Evolutionary conservation across 2,888 invertebrate species (phyloP).

Genomic region (Torymus tubicola): DNA sequence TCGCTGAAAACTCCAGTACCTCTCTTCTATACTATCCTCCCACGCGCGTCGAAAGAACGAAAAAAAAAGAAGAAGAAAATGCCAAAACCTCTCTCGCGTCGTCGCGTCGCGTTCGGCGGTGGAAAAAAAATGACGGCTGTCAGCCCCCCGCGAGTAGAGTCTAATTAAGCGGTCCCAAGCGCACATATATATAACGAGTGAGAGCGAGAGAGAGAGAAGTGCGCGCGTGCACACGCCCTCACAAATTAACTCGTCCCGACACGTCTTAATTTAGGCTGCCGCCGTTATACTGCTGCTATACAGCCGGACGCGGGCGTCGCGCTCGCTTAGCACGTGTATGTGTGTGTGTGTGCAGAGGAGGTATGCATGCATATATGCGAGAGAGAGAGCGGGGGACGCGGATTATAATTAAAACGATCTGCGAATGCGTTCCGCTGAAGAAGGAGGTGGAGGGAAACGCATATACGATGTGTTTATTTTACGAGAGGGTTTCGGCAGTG

Average conservation of each 20-base stretch:
- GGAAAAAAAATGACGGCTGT: not conserved
- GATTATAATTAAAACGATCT: slow-evolving; percentile 8
- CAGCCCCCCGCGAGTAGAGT: slow-evolving; percentile 19
- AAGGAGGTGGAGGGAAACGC: too few species aligned
- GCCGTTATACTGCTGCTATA: slow-evolving; percentile 21
- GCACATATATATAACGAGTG: not conserved
- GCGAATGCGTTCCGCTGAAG: not conserved
- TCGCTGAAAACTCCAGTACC: too few species aligned
- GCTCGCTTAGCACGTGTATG: slow-evolving; percentile 59
- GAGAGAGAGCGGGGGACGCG: not conserved
- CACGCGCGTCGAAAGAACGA: too few species aligned
- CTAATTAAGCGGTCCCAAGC: slow-evolving; percentile 47
- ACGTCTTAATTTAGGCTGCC: slow-evolving; percentile 68
- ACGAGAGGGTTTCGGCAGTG: too few species aligned
- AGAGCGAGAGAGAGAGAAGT: slow-evolving; percentile 53
- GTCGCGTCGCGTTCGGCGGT: slow-evolving; percentile 5
- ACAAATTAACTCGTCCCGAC: slow-evolving; percentile 67
- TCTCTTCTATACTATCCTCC: too few species aligned
- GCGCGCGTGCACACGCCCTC: slow-evolving; percentile 49
- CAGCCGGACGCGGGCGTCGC: slow-evolving; percentile 40
- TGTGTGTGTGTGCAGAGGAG: not conserved
- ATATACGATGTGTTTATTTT: too few species aligned
- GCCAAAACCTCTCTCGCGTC: too few species aligned
- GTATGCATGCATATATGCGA: slow-evolving; percentile 40
- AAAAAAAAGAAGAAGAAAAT: too few species aligned